These are phyloP conservation scores for Cyclargus thomasi DNA, from an alignment of 1,140 invertebrate species.

Conservation along the genomic window DNA sequence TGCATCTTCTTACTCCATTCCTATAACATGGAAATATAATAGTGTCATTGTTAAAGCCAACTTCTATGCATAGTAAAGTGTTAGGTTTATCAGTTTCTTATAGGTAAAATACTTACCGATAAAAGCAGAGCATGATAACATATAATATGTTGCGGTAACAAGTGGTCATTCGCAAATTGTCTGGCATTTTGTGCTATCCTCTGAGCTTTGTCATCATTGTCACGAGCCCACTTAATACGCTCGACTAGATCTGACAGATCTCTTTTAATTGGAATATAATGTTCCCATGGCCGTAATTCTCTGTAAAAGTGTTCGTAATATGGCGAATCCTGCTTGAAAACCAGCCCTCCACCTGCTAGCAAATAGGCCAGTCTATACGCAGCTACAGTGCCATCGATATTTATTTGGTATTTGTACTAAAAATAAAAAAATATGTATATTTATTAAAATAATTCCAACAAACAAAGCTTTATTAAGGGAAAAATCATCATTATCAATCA, in stretches of 20 bases:
- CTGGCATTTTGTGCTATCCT: slow-evolving; percentile 83
- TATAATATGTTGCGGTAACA: slow-evolving; percentile 90
- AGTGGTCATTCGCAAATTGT: slow-evolving; percentile 84
- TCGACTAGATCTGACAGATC: slow-evolving; percentile 89
- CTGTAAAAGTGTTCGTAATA: slow-evolving; percentile 97
- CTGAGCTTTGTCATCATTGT: slow-evolving; percentile 84
- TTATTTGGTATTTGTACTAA: slow-evolving; percentile 97
- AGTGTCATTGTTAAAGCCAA: slow-evolving; percentile 11
- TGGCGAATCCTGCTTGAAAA: slow-evolving; percentile 94
- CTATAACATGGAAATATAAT: slow-evolving; percentile 35
- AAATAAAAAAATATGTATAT: slow-evolving; percentile 48
- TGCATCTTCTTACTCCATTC: slow-evolving; percentile 84
- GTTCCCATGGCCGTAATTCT: slow-evolving; percentile 82
- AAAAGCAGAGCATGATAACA: slow-evolving; percentile 92
- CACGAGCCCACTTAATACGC: slow-evolving; percentile 86
- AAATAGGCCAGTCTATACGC: slow-evolving; percentile 96
- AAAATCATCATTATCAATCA: no score
- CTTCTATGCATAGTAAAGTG: neutral
- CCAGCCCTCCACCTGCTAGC: slow-evolving; percentile 87
- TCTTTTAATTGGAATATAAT: slow-evolving; percentile 89
- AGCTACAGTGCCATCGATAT: slow-evolving; percentile 96
- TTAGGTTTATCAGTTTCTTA: no score
- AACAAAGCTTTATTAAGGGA: neutral
- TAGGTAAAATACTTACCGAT: slow-evolving; percentile 70
- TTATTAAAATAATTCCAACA: slow-evolving; percentile 15